Evolutionary conservation across 2,797 vertebrate species (phyloP), one percentile per base, ranked within the genome.

Genomic region (Xerus rutilus): DNA sequence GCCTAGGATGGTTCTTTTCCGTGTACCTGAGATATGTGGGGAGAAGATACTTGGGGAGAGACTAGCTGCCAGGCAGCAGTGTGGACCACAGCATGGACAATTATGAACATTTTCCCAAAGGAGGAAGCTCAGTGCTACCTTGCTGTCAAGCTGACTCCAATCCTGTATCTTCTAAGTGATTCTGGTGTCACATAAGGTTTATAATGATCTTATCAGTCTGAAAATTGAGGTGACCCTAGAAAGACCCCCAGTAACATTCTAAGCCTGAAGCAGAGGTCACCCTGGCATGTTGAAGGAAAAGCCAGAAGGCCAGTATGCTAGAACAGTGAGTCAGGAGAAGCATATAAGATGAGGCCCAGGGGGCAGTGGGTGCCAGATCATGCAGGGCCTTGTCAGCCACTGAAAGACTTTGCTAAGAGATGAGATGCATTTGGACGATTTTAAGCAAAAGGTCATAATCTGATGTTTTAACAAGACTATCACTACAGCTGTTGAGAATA

Each of bases 381-480:
- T 0, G 1, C 0, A 65, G 72, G 43, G 17, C 45, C 28, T 81
- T 45, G 32, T 57, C 5, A 64, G 12, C 39, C 25, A 30, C 76
- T 54, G 12, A 39, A 45, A 65, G 45, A 8, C 64, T 85, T 92
- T 94, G 28, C n/a, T 39, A 30, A n/a, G 18, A 54, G 17, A 23
- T 17, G 45, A 72, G 54, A 78, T 18, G 3, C 15, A 6, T 67
- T 25, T 65, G 35, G 43, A 78, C 23, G n/a, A 43, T 70, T 85
- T 52, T 52, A 45, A 89, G 32, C 28, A 92, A 54, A 86, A 11
- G 5, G 23, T 79, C 28, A 23, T 67, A 62, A 62, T 52, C 45
- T 90, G 77, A 18, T n/a, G 7, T 92, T 84, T 95, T 76, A 86
- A 35, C 15, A 84, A 45, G 45, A n/a, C n/a, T 25, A 35, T 17